Evolutionary conservation across 2,113 vertebrate genomes (phyloP), one percentile per base, ranked within the genome.

Genomic region (Rhinolophus sinicus): DNA sequence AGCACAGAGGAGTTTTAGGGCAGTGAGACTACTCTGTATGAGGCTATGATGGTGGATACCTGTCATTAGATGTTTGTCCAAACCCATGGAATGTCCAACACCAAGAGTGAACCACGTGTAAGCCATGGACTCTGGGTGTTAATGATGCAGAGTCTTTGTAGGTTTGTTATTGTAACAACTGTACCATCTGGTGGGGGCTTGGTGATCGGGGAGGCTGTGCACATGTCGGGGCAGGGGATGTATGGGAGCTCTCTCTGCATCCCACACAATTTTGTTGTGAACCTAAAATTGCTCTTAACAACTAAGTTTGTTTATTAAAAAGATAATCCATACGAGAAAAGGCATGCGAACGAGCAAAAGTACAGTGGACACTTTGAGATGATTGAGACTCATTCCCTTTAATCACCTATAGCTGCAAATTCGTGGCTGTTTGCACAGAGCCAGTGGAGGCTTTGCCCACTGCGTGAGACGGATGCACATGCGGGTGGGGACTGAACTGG

Each of bases 11-110:
- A 8, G 3, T 6, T 69, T 24, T 3, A 26, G 33, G 33, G 1
- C 38, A 64, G 21, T n/a, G 22, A 33, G 15, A 56, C 18, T n/a
- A 21, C 13, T 54, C 16, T 33, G 16, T 1, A 0, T 6, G 28
- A 6, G 19, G 19, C 8, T 8, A 1, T 2, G 30, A 4, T 33
- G 40, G 30, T 26, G 6, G 13, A 11, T 3, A 3, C 0, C 2
- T 0, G 22, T 14, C 65, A n/a, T 19, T 38, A 18, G 0, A 21
- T 30, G 15, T 21, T 40, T 60, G 22, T 11, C 6, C 24, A 58
- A 60, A 35, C 35, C 81, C 16, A 6, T 2, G 10, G 72, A 33
- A 33, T 13, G 0, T 8, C 4, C 12, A 54, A 0, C 22, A 47
- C 22, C 13, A 1, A 7, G 33, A 52, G 38, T 33, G 50, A 69